phyloP scores from a whole-genome alignment of 2,113 vertebrate species.

The Puntigrus tetrazona region DNA sequence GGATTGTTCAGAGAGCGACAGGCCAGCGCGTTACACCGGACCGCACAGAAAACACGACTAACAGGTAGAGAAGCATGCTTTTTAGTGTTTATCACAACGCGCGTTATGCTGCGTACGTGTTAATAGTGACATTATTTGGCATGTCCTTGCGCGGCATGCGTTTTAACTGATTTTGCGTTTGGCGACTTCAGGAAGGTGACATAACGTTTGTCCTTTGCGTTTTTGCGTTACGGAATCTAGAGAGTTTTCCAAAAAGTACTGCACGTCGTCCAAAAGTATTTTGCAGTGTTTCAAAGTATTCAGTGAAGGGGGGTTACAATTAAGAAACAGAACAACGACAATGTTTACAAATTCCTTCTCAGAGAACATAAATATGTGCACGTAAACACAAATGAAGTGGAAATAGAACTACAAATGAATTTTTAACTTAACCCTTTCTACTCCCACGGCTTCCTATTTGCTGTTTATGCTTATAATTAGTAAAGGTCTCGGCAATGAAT shows the following conservation, averaged over 20 bases:
- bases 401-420: background rate
- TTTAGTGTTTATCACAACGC: background rate
- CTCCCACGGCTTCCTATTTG: background rate
- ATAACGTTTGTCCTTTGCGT: background rate
- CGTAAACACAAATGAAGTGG: background rate
- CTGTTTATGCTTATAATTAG: background rate
- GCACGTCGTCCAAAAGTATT: background rate
- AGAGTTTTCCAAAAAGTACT: background rate
- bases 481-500: background rate
- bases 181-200: background rate
- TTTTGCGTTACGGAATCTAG: background rate
- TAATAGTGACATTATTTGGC: too few relatives aligned
- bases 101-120: background rate
- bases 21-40: conserved; percentile 17
- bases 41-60: conserved; percentile 20
- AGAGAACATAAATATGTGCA: background rate
- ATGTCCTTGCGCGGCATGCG: background rate
- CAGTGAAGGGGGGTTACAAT: background rate
- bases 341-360: background rate
- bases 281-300: background rate
- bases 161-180: background rate
- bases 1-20: conserved; percentile 34
- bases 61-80: conserved; percentile 41
- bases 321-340: background rate
- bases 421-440: background rate